A percentile compares a stretch with the other conserved stretches of the same genome.
Conservation (phyloP, 1,140 invertebrate genomes). For the Orchestia grillus region DNA sequence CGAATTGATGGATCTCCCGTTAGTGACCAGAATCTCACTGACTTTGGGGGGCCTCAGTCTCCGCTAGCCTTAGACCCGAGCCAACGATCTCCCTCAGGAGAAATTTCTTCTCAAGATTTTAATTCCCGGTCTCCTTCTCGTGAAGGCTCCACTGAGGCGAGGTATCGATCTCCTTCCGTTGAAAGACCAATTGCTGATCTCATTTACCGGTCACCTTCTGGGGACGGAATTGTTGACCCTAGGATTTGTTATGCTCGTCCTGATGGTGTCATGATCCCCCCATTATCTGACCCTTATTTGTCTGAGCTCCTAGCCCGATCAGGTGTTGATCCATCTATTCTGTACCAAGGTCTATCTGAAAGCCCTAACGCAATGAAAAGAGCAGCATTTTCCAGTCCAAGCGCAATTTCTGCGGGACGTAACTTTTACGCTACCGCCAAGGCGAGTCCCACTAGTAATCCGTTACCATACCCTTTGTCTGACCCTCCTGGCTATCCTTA, state of each 20-base stretch:
- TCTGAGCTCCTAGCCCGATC: constrained; percentile 28
- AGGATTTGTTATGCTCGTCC: not conserved
- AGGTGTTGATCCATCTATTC: constrained; percentile 8
- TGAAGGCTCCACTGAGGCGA: not conserved
- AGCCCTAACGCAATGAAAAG: not conserved
- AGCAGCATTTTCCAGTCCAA: not conserved
- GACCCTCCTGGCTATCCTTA: constrained; percentile 41
- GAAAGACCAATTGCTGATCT: not conserved
- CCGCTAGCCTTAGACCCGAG: not conserved
- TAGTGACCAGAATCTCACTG: not conserved
- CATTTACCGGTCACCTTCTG: not conserved
- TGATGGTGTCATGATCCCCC: constrained; percentile 20
- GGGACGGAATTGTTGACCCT: not conserved
- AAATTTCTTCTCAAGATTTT: not conserved
- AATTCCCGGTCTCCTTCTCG: not conserved
- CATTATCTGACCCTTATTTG: not conserved
- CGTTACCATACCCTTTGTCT: constrained; percentile 8
- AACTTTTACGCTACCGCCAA: not conserved
- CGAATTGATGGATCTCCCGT: constrained; percentile 16
- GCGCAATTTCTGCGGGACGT: not conserved
- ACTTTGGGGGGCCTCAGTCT: not conserved
- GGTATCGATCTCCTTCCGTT: constrained; percentile 4
- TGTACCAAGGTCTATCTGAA: not conserved
- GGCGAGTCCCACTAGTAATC: not conserved
- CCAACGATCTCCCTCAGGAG: not conserved